Percentiles rank a stretch among this genome's conserved stretches.
Evolutionary conservation across 1,140 invertebrate genomes (phyloP).

Genomic region (Trachelipus rathkii): DNA sequence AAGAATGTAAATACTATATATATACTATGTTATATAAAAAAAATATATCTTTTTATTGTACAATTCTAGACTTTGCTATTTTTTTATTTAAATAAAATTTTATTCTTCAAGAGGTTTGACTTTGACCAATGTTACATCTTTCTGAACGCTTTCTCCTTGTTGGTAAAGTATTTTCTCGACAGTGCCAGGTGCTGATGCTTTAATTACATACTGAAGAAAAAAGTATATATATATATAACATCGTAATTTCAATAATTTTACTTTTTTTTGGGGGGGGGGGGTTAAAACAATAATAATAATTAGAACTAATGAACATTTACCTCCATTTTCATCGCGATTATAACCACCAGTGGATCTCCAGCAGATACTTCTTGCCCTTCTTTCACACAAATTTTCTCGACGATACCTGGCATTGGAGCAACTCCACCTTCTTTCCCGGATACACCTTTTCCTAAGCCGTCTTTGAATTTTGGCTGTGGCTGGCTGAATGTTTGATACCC

Average conservation of each 20-base stretch:
- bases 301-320: conserved; percentile 52
- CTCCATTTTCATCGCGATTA: conserved; percentile 99
- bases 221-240: background rate
- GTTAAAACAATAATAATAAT: background rate
- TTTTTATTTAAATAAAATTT: no score
- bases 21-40: no score
- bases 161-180: conserved; percentile 26
- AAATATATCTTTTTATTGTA: no score
- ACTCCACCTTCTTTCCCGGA: conserved; percentile 50
- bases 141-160: conserved; percentile 21
- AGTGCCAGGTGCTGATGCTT: conserved; percentile 18
- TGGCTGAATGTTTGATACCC: conserved; percentile 51
- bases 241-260: no score
- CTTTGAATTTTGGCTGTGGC: conserved; percentile 53
- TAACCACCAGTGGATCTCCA: conserved; percentile 80
- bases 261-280: no score
- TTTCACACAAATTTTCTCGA: conserved; percentile 84
- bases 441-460: conserved; percentile 41
- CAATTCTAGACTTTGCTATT: no score
- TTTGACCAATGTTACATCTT: conserved; percentile 23
- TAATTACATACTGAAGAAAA: conserved; percentile 22
- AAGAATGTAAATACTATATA: no score
- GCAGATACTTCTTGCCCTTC: conserved; percentile 70
- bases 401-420: conserved; percentile 91
- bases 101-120: conserved; percentile 19